phyloP scores from a whole-genome alignment of 2,113 vertebrate genomes.

The Tragelaphus buxtoni region DNA sequence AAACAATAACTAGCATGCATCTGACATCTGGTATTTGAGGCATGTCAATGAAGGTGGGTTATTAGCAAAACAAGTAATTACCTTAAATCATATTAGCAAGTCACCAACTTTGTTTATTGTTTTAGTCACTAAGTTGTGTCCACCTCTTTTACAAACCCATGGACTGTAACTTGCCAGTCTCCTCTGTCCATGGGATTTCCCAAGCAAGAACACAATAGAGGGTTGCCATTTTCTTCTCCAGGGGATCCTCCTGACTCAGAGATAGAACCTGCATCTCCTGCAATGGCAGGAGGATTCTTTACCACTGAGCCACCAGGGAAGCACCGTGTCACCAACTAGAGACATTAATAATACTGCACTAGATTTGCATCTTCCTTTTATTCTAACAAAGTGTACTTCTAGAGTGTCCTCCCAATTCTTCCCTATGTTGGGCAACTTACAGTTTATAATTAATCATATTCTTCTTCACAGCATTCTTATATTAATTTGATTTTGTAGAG shows the following conservation, averaged over 20 bases:
- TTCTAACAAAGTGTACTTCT: background rate
- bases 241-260: background rate
- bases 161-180: background rate
- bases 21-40: background rate
- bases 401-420: background rate
- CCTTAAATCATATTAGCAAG: slow-evolving; percentile 22
- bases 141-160: background rate
- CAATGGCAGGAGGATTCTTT: background rate
- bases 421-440: background rate
- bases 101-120: background rate
- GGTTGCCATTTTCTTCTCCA: background rate
- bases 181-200: background rate
- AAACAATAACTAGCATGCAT: background rate
- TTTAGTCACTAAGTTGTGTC: background rate
- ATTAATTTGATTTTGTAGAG: slow-evolving; percentile 6
- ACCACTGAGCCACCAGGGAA: background rate
- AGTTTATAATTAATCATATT: slow-evolving; percentile 3
- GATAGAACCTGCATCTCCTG: background rate
- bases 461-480: background rate
- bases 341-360: background rate
- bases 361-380: background rate
- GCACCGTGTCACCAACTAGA: background rate
- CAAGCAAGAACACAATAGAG: background rate
- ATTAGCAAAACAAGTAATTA: slow-evolving; percentile 35
- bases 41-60: slow-evolving; percentile 4